Conservation (phyloP, 2,113 vertebrate genomes). For the Gallinago undulata region DNA sequence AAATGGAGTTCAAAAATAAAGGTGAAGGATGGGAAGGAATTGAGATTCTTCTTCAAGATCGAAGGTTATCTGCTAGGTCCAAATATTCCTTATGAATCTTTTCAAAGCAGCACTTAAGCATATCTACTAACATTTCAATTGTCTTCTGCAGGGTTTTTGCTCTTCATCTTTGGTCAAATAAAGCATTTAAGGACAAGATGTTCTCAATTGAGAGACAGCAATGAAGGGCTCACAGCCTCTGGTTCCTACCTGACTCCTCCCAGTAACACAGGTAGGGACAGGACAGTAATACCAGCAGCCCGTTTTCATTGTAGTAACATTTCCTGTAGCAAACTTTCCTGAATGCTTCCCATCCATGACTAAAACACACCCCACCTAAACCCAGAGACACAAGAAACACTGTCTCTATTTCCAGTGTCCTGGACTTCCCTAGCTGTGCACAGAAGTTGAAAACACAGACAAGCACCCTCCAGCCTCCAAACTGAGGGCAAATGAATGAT, state of each 20-base stretch:
- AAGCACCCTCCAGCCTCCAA: background rate
- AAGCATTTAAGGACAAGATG: background rate
- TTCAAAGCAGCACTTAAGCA: background rate
- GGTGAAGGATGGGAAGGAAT: background rate
- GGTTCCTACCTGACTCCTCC: background rate
- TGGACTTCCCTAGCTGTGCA: background rate
- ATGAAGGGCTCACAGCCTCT: background rate
- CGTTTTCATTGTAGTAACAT: background rate
- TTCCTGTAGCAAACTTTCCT: background rate
- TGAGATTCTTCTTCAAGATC: background rate
- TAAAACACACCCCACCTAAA: background rate
- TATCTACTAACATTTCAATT: background rate
- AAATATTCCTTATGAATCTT: background rate
- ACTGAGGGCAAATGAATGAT: background rate
- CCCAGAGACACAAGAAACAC: background rate
- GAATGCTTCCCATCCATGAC: fast-evolving
- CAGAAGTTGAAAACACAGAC: background rate
- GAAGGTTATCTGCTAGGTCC: background rate
- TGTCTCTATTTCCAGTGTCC: background rate
- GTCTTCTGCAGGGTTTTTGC: background rate
- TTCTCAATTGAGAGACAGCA: background rate
- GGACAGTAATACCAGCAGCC: background rate
- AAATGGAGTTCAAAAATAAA: background rate
- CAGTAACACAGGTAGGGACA: background rate
- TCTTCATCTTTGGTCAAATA: background rate